Evolutionary conservation across 2,113 vertebrate genomes (phyloP), one percentile per base, ranked within the genome.

Genomic region (Asarcornis scutulata): DNA sequence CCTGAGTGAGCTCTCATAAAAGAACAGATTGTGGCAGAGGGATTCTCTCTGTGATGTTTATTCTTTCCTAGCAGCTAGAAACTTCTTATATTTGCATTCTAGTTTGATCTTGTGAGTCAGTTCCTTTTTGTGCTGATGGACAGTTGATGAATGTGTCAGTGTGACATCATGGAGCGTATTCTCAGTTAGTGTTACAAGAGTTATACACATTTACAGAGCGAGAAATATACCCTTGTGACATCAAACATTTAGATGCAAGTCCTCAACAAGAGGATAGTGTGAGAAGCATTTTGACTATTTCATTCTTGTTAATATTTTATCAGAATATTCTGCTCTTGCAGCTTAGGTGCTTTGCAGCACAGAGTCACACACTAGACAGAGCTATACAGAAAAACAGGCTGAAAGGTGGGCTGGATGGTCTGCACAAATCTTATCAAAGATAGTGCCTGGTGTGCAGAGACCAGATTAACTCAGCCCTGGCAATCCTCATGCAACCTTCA

Each of bases 401-500:
- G 46, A 34, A 34, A 40, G 11, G 18, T 52, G 48, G 7, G 17
- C 69, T 48, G 25, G 17, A 4, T 1, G 1, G 15, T 34, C 11
- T 27, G 21, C 29, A 22, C 23, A 76, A 86, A 59, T 4, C 20
- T 48, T 14, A 4, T 10, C 0, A 1, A 64, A 79, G 29, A 20
- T 44, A 36, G 36, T 58, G 20, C 13, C 40, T 50, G 53, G 16
- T 56, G 32, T 36, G 40, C 58, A 22, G 5, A 14, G 31, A 55
- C 8, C 52, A 77, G n/a, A 22, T 44, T 60, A 63, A 52, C 17
- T 46, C 15, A 4, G 29, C 1, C 0, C 18, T 17, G 16, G 5
- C 16, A 63, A 58, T 17, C 31, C 38, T 50, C 42, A 16, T 1
- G 2, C 17, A 42, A 7, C 31, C 26, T 10, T 32, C 77, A 52